Evolutionary conservation across 1,140 invertebrate genomes (phyloP), one percentile per base, ranked within the genome.

Genomic region (Euura saliciscinereae): DNA sequence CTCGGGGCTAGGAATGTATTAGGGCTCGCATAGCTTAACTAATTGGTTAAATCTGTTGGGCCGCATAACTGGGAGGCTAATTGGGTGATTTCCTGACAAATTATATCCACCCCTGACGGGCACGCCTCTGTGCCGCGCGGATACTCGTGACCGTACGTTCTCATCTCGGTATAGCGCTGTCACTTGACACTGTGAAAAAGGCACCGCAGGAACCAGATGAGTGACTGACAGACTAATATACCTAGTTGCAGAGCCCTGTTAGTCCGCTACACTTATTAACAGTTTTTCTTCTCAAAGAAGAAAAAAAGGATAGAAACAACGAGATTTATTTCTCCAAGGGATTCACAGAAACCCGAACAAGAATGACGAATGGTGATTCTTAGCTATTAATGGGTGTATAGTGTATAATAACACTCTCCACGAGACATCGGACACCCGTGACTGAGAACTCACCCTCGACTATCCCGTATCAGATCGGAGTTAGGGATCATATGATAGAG

Each of bases 31-130:
- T 88, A 86, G 83, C 86, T 84, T 84, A 86, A 87, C 85, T 87
- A 87, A 88, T 88, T 88, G 85, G 86, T 87, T 88, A 88, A 88
- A 87, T 88, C 86, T 87, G 86, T 86, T 85, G 85, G 85, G 83
- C 84, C 85, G 83, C 86, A 87, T 87, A 87, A 86, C 85, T 85
- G 81, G 83, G 78, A 86, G 86, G 86, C 86, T 88, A 88, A 88
- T 88, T 87, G 86, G 86, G 84, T 88, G 85, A 87, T 88, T 86
- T 85, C 84, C 84, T 88, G 85, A 88, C 85, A 88, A 87, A 88
- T 87, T 87, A 87, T 87, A 87, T 86, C 83, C 80, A 85, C 81
- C 82, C 82, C 80, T 59, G 84, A 84, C 84, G 83, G 84, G 74
- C 82, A 83, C 85, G 84, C 84, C 83, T 84, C 28, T 28, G 28